Evolutionary conservation across 2,113 vertebrate genomes (phyloP), one percentile per base, ranked within the genome.

Genomic region (Meriones unguiculatus): DNA sequence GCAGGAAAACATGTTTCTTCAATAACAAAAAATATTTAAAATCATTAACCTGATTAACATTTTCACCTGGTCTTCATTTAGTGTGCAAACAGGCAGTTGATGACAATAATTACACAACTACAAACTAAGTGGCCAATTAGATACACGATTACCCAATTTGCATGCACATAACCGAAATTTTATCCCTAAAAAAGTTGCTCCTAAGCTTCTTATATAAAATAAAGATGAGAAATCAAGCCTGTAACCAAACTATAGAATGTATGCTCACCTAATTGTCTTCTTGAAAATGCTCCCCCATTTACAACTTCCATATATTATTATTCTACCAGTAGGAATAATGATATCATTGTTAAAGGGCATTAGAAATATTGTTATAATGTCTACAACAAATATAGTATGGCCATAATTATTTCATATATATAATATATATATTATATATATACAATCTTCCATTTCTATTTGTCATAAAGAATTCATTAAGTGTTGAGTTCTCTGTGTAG

Each of bases 41-140:
- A 96, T 93, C 89, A 97, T 97, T 97, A 97, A 97, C 95, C 96
- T 96, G 96, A 97, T 98, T 98, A 98, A 98, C 97, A 96, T 96
- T 98, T 97, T 98, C 97, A 97, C 97, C 97, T 97, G 96, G 95
- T 97, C 91, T 98, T 98, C 95, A 86, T 96, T 97, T 97, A 95
- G 94, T 97, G 95, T 38, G 46, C n/a, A 97, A 96, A 97, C 65
- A 95, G 75, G 46, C 59, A 91, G 93, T 95, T 95, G 96, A 97
- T 9, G 69, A 97, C 89, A 89, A 97, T 97, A 98, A 98, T 98
- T 97, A 98, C 57, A 97, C 89, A 98, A 90, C 77, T 89, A 91
- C 96, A 96, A 97, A 96, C 77, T 91, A 94, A 98, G 93, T 96
- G 94, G 95, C 94, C 96, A 97, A 97, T 97, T 98, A 98, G 95